These are phyloP conservation scores for Saguinus imperator DNA, from an alignment of 2,113 vertebrate genomes.

Conservation along the genomic window DNA sequence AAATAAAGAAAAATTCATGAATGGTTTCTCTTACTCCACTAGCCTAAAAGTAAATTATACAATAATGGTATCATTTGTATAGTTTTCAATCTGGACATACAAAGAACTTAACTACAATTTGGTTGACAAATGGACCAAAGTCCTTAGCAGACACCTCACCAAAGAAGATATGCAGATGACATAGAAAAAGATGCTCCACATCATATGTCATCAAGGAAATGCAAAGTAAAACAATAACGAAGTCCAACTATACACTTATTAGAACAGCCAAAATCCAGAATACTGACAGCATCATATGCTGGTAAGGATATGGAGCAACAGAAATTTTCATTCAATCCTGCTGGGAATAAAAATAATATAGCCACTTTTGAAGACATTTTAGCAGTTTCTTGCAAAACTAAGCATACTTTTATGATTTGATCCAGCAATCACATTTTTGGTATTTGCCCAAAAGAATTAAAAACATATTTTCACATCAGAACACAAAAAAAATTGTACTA, in stretches of 20 bases:
- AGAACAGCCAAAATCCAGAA: neutral
- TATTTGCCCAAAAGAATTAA: neutral
- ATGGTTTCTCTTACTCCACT: neutral
- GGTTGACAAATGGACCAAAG: neutral
- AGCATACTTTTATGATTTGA: neutral
- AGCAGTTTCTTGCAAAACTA: neutral
- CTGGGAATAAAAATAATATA: neutral
- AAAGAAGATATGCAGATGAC: neutral
- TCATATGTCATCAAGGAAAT: neutral
- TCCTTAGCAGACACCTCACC: neutral
- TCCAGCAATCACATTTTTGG: neutral
- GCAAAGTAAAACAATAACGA: neutral
- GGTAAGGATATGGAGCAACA: accelerated
- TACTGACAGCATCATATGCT: neutral
- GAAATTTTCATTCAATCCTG: neutral
- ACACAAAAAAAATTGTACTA: neutral
- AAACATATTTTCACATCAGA: neutral
- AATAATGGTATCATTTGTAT: neutral
- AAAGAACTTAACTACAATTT: neutral
- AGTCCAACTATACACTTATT: neutral
- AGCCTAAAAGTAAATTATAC: neutral
- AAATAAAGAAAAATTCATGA: neutral
- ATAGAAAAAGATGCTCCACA: neutral
- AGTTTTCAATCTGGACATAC: neutral
- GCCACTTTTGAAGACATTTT: neutral